Conservation (phyloP, 2,888 invertebrate genomes). For the Taphrorychus bicolor region DNA sequence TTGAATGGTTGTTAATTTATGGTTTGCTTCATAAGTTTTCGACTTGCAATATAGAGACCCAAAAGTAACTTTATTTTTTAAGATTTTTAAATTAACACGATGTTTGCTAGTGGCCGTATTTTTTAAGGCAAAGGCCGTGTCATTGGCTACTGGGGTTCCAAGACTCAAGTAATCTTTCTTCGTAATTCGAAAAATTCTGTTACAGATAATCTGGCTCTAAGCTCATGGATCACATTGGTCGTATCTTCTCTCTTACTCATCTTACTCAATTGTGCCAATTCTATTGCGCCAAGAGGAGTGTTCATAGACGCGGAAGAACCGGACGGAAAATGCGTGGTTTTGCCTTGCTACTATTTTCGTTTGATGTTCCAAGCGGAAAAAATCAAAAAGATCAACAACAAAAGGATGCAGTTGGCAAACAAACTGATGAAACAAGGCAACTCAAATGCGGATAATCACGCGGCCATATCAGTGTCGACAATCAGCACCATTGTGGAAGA, state of each 20-base stretch:
- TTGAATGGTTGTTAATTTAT: too few relatives aligned
- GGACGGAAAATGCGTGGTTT: constrained; percentile 81
- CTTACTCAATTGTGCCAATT: constrained; percentile 85
- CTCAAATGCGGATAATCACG: background rate
- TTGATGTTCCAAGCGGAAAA: constrained; percentile 62
- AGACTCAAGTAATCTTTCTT: too few relatives aligned
- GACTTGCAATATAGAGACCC: too few relatives aligned
- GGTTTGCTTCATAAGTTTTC: too few relatives aligned
- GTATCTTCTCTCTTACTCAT: constrained; percentile 77
- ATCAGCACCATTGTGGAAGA: constrained; percentile 3
- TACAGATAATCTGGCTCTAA: constrained; percentile 74
- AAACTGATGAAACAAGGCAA: background rate
- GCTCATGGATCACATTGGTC: constrained; percentile 82
- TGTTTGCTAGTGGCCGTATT: too few relatives aligned
- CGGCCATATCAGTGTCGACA: background rate
- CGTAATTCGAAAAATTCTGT: background rate
- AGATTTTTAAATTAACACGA: too few relatives aligned
- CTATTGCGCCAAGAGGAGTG: constrained; percentile 84
- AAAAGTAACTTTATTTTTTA: too few relatives aligned
- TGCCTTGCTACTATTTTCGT: constrained; percentile 83
- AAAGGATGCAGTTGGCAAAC: background rate
- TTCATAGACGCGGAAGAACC: constrained; percentile 88
- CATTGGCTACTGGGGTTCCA: too few relatives aligned
- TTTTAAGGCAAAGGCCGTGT: too few relatives aligned
- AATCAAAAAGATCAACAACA: constrained; percentile 62